Percentiles rank a stretch among this genome's conserved stretches.
phyloP scores from a whole-genome alignment of 2,888 invertebrate genomes.

The Xestoiulus laeticollis region DNA sequence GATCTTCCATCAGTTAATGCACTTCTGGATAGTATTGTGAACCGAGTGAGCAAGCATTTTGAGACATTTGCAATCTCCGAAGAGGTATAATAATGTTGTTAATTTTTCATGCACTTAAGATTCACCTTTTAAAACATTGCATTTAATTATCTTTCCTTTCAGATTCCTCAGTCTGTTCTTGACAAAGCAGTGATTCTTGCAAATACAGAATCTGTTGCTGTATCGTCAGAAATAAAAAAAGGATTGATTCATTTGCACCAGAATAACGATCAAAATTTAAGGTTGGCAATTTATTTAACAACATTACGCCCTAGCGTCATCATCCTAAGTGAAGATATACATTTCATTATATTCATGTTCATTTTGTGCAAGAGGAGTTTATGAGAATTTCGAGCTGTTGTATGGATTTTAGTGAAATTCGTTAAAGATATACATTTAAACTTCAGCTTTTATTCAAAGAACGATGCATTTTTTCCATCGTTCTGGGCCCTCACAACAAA shows the following conservation, averaged over 20 bases:
- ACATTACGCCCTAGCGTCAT: too few species aligned
- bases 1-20: conserved; percentile 83
- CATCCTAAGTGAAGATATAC: too few species aligned
- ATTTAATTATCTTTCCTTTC: neutral
- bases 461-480: too few species aligned
- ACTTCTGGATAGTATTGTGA: conserved; percentile 63
- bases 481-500: too few species aligned
- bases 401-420: too few species aligned
- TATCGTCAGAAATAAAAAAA: neutral
- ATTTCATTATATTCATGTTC: too few species aligned
- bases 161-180: neutral
- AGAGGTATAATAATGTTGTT: conserved; percentile 50
- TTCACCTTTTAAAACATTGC: neutral
- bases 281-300: too few species aligned
- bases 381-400: too few species aligned
- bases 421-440: too few species aligned
- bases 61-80: conserved; percentile 59
- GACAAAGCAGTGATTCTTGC: neutral
- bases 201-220: neutral
- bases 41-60: conserved; percentile 58
- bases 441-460: too few species aligned
- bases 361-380: too few species aligned
- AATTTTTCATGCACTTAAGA: neutral
- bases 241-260: neutral
- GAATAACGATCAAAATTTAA: neutral